Evolutionary conservation across 2,888 invertebrate species (phyloP), one percentile per base, ranked within the genome.

Genomic region (Diloba caeruleocephala): DNA sequence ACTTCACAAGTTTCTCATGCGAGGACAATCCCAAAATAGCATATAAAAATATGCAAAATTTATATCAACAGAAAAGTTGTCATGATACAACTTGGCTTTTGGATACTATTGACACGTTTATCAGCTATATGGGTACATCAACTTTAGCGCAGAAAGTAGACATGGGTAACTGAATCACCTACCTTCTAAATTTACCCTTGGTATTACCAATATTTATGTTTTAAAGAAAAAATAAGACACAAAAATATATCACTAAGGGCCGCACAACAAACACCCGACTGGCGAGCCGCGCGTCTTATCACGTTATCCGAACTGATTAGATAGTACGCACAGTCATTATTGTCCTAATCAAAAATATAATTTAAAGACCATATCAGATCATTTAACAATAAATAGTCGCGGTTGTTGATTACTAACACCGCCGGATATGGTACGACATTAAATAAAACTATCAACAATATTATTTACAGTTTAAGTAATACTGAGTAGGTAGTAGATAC

Each of bases 261-360:
- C 67, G 70, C 76, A 81, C 74, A 76, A 79, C 75, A 79, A 84
- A 85, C 82, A 81, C 80, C n/a, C 74, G 82, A 85, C 81, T 82
- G 67, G 76, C 75, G 74, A 67, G 74, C 78, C 65, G 65, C 66
- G 48, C 67, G 65, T 76, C 81, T 83, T 90, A 89, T 90, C 88
- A 67, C 71, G 67, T 81, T 88, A 90, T 88, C 89, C 70, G 59
- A 53, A 61, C 74, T 79, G 91, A 91, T 90, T 82, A 91, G 91
- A 90, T 91, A 88, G 66, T 61, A 66, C 56, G 78, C 67, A 81
- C 79, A 86, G 83, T 90, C 87, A 88, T 89, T 87, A 88, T 85
- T 82, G 83, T 78, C 80, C 83, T 90, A 90, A 91, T 90, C 87
- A 79, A 74, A 82, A 78, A 76, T 73, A 78, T 78, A 80, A 81